Conservation (phyloP, 2,888 invertebrate genomes). For the Lasioglossum morio region DNA sequence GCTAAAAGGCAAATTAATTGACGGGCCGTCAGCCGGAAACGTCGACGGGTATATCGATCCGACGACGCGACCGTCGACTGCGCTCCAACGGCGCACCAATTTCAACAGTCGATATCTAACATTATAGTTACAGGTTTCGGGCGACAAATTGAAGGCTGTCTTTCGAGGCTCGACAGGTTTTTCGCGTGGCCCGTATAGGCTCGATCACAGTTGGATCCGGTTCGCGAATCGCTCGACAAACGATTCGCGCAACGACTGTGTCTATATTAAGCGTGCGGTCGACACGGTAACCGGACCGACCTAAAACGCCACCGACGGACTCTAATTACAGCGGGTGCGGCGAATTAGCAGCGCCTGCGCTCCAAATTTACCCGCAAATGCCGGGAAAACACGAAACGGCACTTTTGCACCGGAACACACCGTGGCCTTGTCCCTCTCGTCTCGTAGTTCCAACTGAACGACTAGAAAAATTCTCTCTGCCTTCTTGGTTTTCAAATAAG, state of each 20-base stretch:
- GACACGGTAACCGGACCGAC: conserved; percentile 48
- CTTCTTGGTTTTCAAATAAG: no score
- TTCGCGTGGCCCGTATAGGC: background rate
- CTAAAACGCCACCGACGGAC: conserved; percentile 50
- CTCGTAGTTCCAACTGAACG: background rate
- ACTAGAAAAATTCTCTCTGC: no score
- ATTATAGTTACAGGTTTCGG: background rate
- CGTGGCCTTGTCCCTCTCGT: background rate
- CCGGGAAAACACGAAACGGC: conserved; percentile 73
- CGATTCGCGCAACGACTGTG: conserved; percentile 43
- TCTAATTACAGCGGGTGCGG: conserved; percentile 61
- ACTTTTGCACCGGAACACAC: conserved; percentile 59
- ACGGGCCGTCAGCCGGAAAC: background rate
- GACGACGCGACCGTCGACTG: background rate
- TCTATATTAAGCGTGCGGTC: conserved; percentile 58
- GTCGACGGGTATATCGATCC: background rate
- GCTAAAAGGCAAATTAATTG: conserved; percentile 1
- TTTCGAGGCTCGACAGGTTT: background rate
- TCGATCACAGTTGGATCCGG: conserved; percentile 21
- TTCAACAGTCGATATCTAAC: background rate
- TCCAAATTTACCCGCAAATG: conserved; percentile 66
- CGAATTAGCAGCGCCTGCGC: conserved; percentile 57
- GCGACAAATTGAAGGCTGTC: background rate
- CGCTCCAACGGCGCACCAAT: background rate
- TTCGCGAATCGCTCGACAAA: conserved; percentile 27